Conservation (phyloP, 2,888 invertebrate species). For the Frankliniella intonsa region DNA sequence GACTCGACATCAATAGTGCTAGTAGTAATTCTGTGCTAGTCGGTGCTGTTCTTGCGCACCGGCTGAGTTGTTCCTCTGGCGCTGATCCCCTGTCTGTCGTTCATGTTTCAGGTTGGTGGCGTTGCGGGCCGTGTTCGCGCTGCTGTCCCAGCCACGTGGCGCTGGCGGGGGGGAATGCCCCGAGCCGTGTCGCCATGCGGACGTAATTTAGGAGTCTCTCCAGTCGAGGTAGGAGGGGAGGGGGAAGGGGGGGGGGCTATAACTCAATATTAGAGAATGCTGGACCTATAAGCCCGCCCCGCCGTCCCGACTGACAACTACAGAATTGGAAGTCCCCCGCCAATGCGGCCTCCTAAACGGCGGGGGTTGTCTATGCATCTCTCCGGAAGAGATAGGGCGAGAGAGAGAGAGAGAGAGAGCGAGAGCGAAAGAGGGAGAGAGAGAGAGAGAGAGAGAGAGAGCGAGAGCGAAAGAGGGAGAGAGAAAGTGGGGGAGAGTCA, state of each 20-base stretch:
- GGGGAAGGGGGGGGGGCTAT: not conserved
- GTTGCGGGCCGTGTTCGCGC: too few species aligned
- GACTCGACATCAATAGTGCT: too few species aligned
- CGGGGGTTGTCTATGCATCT: too few species aligned
- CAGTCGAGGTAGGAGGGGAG: not conserved
- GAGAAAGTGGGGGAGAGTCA: not conserved
- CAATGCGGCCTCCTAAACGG: not conserved
- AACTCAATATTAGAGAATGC: slow-evolving; percentile 21
- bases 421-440: not conserved
- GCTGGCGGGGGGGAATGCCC: too few species aligned
- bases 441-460: not conserved
- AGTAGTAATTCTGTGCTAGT: too few species aligned
- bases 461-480: not conserved
- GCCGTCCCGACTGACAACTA: not conserved
- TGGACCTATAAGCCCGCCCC: slow-evolving; percentile 17
- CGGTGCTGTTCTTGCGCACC: too few species aligned
- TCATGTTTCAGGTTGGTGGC: too few species aligned
- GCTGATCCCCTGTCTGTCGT: too few species aligned
- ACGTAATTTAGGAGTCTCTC: not conserved
- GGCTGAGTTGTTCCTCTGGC: too few species aligned
- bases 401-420: not conserved
- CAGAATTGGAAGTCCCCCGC: not conserved
- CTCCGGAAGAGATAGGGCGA: not conserved
- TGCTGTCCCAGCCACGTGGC: too few species aligned
- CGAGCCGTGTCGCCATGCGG: slow-evolving; percentile 11